Evolutionary conservation across 2,888 invertebrate genomes (phyloP), one percentile per base, ranked within the genome.

Genomic region (Drepana falcataria): DNA sequence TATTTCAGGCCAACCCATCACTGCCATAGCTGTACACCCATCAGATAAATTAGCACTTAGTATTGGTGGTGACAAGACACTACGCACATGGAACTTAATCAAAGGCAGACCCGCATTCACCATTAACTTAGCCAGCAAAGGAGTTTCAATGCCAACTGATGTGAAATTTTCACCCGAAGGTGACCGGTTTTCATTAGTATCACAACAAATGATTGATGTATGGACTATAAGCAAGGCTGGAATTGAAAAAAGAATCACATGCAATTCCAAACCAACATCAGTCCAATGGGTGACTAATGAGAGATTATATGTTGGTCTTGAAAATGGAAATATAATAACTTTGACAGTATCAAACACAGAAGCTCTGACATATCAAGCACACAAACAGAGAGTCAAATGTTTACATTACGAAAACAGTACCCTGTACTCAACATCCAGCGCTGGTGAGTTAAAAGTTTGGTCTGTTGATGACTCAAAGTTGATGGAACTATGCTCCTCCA

Each of bases 11-110:
- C 91, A 91, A 62, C 92, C 94, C 3, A 93, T 98, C 0, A 93
- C 94, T 56, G 93, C 94, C 61, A 87, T 98, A 54, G 94, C 96
- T 52, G 92, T 98, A 51, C 98, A 99, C 91, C 96, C 97, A 1
- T 95, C 95, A 68, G 97, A 97, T 9, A 98, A 97, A 85, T 74
- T 98, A 63, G 97, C 97, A 0, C 85, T 99, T 5, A 96, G 97
- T 7, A 92, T 98, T 47, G 97, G 98, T 21, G 94, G 93, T 52
- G 98, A 99, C 83, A 94, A 93, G 66, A 95, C 95, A 3, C 82
- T 99, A 49, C 92, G 95, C 70, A 98, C 98, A 2, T 99, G 99
- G 99, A 98, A 99, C 90, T 91, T 99, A 59, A 92, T 98, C 0
- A 98, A 97, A 81, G 98, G 98, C 0, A 93, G 97, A 58, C 94